Evolutionary conservation across 2,113 vertebrate species (phyloP).

Genomic region (Calidris pugnax): DNA sequence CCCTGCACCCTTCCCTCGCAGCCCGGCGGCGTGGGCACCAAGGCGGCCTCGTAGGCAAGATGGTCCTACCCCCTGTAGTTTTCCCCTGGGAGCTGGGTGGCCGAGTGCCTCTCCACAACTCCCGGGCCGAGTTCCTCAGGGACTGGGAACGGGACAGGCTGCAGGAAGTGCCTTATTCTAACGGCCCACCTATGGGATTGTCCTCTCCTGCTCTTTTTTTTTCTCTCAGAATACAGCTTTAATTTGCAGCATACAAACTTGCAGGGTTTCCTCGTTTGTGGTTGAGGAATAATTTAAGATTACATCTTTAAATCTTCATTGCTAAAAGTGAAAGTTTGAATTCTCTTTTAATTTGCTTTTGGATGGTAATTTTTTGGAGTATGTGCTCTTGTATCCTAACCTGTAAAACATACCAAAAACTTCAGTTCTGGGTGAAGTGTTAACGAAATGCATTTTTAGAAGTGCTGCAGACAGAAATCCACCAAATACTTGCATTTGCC

Average conservation of each 20-base stretch:
- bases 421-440: background rate
- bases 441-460: background rate
- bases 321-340: background rate
- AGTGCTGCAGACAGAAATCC: background rate
- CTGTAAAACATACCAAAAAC: background rate
- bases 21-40: too few species aligned
- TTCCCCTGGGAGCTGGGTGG: rapidly evolving
- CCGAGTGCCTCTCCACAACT: rapidly evolving
- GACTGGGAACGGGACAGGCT: background rate
- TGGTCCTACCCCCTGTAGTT: background rate
- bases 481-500: background rate
- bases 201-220: too few species aligned
- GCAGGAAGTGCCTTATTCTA: background rate
- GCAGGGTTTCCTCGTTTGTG: too few species aligned
- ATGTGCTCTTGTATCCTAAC: background rate
- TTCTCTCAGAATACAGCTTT: background rate
- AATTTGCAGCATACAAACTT: too few species aligned
- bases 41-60: too few species aligned
- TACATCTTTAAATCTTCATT: background rate
- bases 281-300: background rate
- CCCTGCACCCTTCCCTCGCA: too few species aligned
- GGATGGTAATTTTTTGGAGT: background rate
- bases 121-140: background rate
- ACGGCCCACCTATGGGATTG: rapidly evolving
- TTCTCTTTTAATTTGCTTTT: background rate